Percentiles rank a stretch among this genome's conserved stretches.
phyloP scores from a whole-genome alignment of 1,140 invertebrate genomes.

The Sitophilus oryzae region DNA sequence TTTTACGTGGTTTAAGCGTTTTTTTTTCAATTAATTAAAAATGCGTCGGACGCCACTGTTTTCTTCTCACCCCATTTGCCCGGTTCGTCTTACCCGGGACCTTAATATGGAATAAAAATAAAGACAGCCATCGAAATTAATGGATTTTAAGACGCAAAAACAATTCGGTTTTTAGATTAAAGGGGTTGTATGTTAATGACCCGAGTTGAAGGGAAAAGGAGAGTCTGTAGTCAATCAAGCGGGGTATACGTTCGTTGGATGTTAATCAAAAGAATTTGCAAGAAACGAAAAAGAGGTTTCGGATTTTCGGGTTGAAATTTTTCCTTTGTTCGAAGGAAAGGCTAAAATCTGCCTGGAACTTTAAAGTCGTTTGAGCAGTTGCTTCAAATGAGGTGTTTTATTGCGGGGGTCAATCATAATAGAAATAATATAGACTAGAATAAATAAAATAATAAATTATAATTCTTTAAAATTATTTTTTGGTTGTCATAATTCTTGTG shows the following conservation, averaged over 20 bases:
- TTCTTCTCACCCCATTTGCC: slow-evolving; percentile 7
- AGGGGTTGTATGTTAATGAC: slow-evolving; percentile 27
- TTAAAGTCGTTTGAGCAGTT: not conserved
- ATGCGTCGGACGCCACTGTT: not conserved
- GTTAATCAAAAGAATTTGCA: slow-evolving; percentile 26
- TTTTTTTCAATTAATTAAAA: not conserved
- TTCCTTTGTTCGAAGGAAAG: not conserved
- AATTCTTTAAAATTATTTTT: no score
- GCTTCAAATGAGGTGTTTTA: not conserved
- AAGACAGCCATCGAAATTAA: slow-evolving; percentile 27
- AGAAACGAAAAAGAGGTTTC: slow-evolving; percentile 15
- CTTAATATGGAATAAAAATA: slow-evolving; percentile 25
- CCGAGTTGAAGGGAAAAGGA: slow-evolving; percentile 5
- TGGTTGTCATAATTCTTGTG: no score
- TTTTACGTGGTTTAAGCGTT: no score
- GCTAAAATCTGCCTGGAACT: not conserved
- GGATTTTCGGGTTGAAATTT: slow-evolving; percentile 15
- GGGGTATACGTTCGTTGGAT: slow-evolving; percentile 19
- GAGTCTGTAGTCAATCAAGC: slow-evolving; percentile 22
- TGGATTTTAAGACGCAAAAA: slow-evolving; percentile 26
- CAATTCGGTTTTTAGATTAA: slow-evolving; percentile 28
- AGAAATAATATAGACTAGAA: no score
- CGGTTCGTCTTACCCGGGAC: slow-evolving; percentile 9
- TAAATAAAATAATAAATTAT: no score
- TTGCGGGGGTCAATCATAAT: no score